A percentile compares a stretch with the other conserved stretches of the same genome.
Conservation (phyloP, 37 sponge, comb jelly and placozoan genomes). For the Beroe ovata region DNA sequence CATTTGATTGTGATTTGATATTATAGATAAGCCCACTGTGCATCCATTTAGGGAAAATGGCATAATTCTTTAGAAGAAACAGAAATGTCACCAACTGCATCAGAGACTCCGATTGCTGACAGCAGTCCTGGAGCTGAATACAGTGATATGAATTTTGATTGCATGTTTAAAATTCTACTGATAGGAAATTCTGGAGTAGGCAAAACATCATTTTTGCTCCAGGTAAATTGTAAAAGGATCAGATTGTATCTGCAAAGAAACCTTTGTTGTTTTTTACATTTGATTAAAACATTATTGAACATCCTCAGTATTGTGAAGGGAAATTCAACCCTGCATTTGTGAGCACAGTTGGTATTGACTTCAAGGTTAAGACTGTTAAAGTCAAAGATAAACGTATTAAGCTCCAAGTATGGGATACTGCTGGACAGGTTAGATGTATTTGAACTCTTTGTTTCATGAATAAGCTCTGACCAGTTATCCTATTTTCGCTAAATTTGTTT, state of each 20-base stretch:
- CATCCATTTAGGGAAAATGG: too few relatives aligned
- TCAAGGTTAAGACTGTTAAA: slow-evolving; percentile 53
- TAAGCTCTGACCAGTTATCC: too few relatives aligned
- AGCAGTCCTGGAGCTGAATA: slow-evolving; percentile 57
- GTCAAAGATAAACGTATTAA: slow-evolving; percentile 47
- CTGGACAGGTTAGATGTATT: too few relatives aligned
- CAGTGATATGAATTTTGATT: slow-evolving; percentile 64
- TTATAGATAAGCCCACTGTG: too few relatives aligned
- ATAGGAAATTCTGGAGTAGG: slow-evolving; percentile 68
- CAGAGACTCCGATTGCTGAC: slow-evolving; percentile 41
- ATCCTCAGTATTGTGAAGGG: slow-evolving; percentile 63
- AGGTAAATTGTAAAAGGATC: slow-evolving; percentile 34
- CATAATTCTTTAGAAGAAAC: too few relatives aligned
- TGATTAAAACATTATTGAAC: neutral
- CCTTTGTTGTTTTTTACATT: neutral
- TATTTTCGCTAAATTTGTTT: neutral
- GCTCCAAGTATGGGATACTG: slow-evolving; percentile 58
- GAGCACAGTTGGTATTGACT: slow-evolving; percentile 67
- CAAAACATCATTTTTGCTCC: slow-evolving; percentile 42
- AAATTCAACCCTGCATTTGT: slow-evolving; percentile 67
- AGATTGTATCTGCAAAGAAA: too few relatives aligned
- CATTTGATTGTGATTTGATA: neutral
- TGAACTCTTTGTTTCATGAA: too few relatives aligned
- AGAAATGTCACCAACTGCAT: slow-evolving; percentile 49
- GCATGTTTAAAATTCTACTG: slow-evolving; percentile 55